A percentile compares a stretch with the other conserved stretches of the same genome.
Conservation (phyloP, 1,140 invertebrate genomes). For the Hyposmocoma kahamanoa region DNA sequence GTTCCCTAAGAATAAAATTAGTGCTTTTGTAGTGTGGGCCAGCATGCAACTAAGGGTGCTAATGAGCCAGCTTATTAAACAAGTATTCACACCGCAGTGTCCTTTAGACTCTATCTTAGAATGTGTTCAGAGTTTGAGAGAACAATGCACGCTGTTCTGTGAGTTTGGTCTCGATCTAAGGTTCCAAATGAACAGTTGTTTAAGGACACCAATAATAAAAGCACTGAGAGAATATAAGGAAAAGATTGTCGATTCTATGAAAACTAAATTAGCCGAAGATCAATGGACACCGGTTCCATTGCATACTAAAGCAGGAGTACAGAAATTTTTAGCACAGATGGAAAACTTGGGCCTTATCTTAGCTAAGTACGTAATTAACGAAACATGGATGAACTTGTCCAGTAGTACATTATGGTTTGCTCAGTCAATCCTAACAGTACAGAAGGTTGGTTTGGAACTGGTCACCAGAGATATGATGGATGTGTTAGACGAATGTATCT, state of each 20-base stretch:
- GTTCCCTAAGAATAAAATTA: constrained; percentile 84
- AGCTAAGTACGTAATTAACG: constrained; percentile 71
- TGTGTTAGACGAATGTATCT: constrained; percentile 63
- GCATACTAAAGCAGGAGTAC: constrained; percentile 68
- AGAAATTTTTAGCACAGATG: constrained; percentile 67
- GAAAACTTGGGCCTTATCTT: constrained; percentile 69
- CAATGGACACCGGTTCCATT: constrained; percentile 72
- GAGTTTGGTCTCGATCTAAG: constrained; percentile 79
- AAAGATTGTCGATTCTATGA: constrained; percentile 66
- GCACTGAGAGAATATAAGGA: constrained; percentile 67
- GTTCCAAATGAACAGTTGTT: constrained; percentile 87
- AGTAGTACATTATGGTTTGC: constrained; percentile 73
- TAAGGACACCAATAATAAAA: constrained; percentile 77
- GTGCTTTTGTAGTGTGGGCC: constrained; percentile 93
- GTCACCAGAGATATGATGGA: constrained; percentile 72
- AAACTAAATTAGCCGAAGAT: constrained; percentile 64
- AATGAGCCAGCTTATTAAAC: constrained; percentile 87
- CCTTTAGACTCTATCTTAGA: constrained; percentile 88
- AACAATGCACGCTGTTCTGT: constrained; percentile 78
- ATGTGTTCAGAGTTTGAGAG: constrained; percentile 86
- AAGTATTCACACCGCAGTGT: constrained; percentile 94
- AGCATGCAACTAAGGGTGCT: constrained; percentile 89
- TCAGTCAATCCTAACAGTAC: constrained; percentile 64
- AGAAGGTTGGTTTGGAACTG: constrained; percentile 64
- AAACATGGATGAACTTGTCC: constrained; percentile 70